Base-by-base conservation (phyloP, 2,797 vertebrate species). In the Eutrigla gurnardus region DNA sequence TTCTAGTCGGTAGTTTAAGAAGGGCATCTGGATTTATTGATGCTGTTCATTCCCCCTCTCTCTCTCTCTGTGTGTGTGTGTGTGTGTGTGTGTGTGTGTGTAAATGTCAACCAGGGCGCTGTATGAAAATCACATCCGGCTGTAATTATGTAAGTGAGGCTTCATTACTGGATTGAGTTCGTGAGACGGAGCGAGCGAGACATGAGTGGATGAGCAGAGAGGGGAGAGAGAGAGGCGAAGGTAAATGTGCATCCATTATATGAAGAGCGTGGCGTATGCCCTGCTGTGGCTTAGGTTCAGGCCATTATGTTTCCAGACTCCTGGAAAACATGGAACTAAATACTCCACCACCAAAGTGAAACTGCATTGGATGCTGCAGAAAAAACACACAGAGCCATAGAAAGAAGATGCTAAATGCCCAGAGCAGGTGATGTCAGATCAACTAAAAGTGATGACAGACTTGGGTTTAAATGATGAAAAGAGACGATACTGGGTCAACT, bases 41-140 rank as follows among this genome's bases (percentile, higher is more conserved):
- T 77, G 68, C 37, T 37, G 46, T 65, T 73, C 8, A 0, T 65
- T 73, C 36, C 67, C 25, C 68, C 61, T 57, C 8, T 10, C 55
- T 58, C 67, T 82, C n/a, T 71, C 60, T 32, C 18, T 25, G 50
- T 12, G 8, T 70, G 43, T 42, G 36, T 73, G 70, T 53, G 62
- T 47, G 55, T 36, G 37, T 52, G 12, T 63, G 60, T 63, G 80
- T 62, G 57, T 64, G 65, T 36, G 73, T 61, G 73, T 65, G 74
- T 62, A 93, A 93, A 93, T 93, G 92, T 90, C 92, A 93, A 90
- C 80, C 85, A 80, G 69, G 82, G 82, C 69, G 69, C 81, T 77
- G 71, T 57, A 86, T 91, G 79, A 86, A 89, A 90, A 91, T 89
- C 83, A 72, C 77, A 87, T 72, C 75, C 58, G 55, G 70, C 65